A percentile compares a stretch with the other conserved stretches of the same genome.
Conservation (phyloP, 2,113 vertebrate genomes). For the Rhadina sibilatrix region DNA sequence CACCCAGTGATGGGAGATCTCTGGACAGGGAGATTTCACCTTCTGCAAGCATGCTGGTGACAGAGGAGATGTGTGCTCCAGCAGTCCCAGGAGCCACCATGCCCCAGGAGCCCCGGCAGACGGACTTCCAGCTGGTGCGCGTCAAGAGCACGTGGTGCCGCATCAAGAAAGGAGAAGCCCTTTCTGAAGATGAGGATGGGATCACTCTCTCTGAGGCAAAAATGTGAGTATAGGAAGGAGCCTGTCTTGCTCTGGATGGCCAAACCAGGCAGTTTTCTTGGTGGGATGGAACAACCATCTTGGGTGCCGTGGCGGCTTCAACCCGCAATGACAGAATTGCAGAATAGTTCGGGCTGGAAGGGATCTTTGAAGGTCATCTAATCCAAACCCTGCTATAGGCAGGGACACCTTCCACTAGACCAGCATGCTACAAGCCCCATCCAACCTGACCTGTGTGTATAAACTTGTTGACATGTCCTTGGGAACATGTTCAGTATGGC, state of each 20-base stretch:
- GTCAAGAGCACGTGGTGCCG: conserved; percentile 77
- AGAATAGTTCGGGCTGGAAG: not conserved
- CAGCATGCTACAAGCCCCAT: not conserved
- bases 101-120: conserved; percentile 45
- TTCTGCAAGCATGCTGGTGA: conserved; percentile 32
- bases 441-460: accelerated
- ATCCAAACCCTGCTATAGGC: not conserved
- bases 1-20: not conserved
- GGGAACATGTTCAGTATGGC: accelerated
- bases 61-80: not conserved
- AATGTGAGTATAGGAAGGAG: conserved; percentile 75
- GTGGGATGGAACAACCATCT: not conserved
- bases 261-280: not conserved
- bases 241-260: not conserved
- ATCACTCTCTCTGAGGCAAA: conserved; percentile 75
- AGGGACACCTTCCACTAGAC: not conserved
- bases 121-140: conserved; percentile 74
- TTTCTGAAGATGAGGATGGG: not conserved
- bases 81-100: not conserved
- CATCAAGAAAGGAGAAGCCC: conserved; percentile 55
- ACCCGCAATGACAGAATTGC: not conserved
- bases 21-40: not conserved
- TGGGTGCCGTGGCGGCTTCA: accelerated
- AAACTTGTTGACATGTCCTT: not conserved
- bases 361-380: not conserved